Evolutionary conservation across 2,888 invertebrate genomes (phyloP), one percentile per base, ranked within the genome.

Genomic region (Ochropacha duplaris): DNA sequence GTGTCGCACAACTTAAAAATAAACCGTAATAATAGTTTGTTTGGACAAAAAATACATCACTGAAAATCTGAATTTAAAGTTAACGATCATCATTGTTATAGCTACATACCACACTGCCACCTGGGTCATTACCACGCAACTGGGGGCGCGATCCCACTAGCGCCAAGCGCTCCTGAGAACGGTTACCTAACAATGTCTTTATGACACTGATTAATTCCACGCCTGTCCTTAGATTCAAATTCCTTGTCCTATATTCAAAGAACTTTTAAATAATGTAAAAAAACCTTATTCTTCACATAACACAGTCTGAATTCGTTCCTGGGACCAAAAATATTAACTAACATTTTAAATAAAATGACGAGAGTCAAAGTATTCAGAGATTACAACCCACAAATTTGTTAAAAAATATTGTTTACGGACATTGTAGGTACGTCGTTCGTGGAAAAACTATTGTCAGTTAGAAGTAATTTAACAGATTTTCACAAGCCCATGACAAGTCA

Each of bases 121-220:
- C 75, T 77, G 78, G 83, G 81, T 83, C 83, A 84, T 84, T 84
- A 85, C 83, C 82, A 78, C 81, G 72, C 77, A 74, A 67, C 71
- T 73, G 76, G 78, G 81, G 78, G 78, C 74, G 76, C 79, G 77
- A 65, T 73, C 70, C 70, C 61, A 65, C 71, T 71, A 76, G 66
- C 70, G 73, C 62, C 69, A 65, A 68, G 65, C 65, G 66, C 62
- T 68, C 71, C 74, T 68, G 71, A 68, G 74, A 69, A 71, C 74
- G 72, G 78, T 81, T 81, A 77, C 67, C 71, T 81, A 78, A 80
- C 73, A 65, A 65, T 66, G 71, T 66, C 75, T 76, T 81, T 79
- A 78, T 71, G 72, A 73, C 76, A 75, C 66, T 70, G 74, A 75
- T 76, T 78, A 72, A 74, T 74, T 74, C 64, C 68, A 66, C 63